Conservation (phyloP, 1,140 invertebrate genomes). For the Drosophila sp. region DNA sequence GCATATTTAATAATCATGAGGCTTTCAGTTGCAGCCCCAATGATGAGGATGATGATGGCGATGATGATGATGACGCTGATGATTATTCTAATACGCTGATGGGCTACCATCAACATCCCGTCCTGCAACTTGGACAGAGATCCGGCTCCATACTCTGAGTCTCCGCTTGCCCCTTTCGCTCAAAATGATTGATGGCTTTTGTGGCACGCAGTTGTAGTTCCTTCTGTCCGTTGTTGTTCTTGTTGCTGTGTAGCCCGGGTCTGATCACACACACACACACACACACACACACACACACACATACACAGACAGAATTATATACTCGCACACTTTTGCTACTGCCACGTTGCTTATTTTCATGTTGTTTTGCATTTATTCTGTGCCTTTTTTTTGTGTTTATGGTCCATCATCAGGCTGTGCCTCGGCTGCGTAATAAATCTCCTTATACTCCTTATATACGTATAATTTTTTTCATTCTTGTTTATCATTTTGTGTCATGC, state of each 20-base stretch:
- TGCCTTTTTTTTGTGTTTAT: constrained; percentile 50
- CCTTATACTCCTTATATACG: constrained; percentile 47
- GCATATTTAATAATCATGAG: constrained; percentile 81
- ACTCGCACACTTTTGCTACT: constrained; percentile 35
- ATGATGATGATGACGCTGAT: constrained; percentile 64
- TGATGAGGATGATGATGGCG: constrained; percentile 60
- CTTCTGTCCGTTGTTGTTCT: constrained; percentile 10
- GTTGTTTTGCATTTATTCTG: constrained; percentile 72
- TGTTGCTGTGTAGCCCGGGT: constrained; percentile 23
- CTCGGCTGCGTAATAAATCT: constrained; percentile 79
- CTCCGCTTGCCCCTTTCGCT: constrained; percentile 79
- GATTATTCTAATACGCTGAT: constrained; percentile 75
- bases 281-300: constrained; percentile 27
- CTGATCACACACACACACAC: constrained; percentile 45
- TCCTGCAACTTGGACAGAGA: constrained; percentile 18
- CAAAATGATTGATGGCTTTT: constrained; percentile 82
- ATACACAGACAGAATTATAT: constrained; percentile 30
- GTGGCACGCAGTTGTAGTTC: constrained; percentile 68
- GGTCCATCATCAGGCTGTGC: constrained; percentile 73
- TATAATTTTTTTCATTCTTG: constrained; percentile 67
- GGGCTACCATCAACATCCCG: constrained; percentile 15
- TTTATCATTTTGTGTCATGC: constrained; percentile 83
- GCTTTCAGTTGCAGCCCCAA: constrained; percentile 47
- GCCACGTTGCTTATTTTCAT: constrained; percentile 43
- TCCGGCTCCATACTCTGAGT: constrained; percentile 29